These are phyloP conservation scores for Gallinago paraguaiae DNA, from an alignment of 2,113 vertebrate species.

Conservation along the genomic window DNA sequence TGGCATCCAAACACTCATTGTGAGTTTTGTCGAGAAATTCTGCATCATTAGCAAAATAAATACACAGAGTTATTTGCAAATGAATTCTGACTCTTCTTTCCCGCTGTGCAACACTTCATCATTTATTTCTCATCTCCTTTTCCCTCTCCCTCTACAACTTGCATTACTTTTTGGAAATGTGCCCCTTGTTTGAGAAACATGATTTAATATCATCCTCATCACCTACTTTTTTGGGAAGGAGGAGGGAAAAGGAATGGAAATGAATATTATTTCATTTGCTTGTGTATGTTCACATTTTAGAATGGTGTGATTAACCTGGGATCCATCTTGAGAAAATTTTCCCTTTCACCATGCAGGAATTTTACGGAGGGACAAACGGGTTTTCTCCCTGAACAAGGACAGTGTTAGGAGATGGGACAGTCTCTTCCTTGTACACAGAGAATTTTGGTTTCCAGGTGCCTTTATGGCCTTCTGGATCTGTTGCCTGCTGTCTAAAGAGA, in stretches of 20 bases:
- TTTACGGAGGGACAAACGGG: neutral
- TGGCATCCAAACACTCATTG: neutral
- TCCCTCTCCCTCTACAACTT: neutral
- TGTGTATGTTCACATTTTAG: neutral
- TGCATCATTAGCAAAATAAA: conserved; percentile 10
- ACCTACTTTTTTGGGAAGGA: neutral
- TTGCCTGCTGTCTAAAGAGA: neutral
- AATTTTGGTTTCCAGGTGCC: neutral
- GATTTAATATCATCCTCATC: neutral
- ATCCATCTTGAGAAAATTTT: neutral
- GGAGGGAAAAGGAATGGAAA: neutral
- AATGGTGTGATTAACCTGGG: neutral
- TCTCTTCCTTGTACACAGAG: neutral
- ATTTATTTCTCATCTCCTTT: neutral
- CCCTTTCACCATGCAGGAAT: neutral
- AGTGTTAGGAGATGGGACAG: neutral
- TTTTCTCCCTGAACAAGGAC: neutral
- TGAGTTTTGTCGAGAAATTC: neutral
- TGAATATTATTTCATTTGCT: neutral
- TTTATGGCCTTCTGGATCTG: neutral
- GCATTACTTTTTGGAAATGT: neutral
- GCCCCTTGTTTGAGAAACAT: neutral
- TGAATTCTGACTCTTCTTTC: conserved; percentile 8
- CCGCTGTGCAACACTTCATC: neutral
- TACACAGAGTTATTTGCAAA: neutral